Conservation (phyloP, 2,113 vertebrate genomes). For the human region DNA sequence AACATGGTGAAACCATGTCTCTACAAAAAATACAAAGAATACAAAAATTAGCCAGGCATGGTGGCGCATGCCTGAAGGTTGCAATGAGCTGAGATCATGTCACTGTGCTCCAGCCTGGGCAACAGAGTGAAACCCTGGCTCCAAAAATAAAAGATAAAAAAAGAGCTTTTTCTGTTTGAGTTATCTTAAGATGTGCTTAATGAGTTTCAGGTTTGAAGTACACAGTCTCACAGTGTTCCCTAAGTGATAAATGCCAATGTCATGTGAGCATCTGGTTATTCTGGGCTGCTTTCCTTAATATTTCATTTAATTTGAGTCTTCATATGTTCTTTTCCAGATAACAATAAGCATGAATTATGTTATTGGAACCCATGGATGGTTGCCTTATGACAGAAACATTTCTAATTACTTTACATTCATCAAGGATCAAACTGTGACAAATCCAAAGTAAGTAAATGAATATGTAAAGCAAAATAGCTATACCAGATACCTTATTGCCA, state of each 20-base stretch:
- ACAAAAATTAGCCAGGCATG: too few relatives aligned
- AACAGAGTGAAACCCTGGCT: too few relatives aligned
- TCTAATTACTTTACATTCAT: conserved; percentile 99
- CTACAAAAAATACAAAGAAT: too few relatives aligned
- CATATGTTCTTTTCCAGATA: conserved; percentile 83
- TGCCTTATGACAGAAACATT: conserved; percentile 96
- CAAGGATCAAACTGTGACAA: conserved; percentile 95
- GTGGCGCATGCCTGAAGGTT: too few relatives aligned
- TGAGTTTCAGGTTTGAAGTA: not conserved
- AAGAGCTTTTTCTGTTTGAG: conserved; percentile 37
- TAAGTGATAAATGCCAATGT: conserved; percentile 29
- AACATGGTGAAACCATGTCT: too few relatives aligned
- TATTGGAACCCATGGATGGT: conserved; percentile 96
- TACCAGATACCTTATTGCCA: not conserved
- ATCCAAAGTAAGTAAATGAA: conserved; percentile 91
- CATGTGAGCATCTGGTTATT: not conserved
- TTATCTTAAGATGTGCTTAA: conserved; percentile 10
- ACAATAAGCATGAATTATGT: conserved; percentile 92
- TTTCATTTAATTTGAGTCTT: conserved; percentile 45
- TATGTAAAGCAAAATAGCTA: not conserved
- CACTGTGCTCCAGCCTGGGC: too few relatives aligned
- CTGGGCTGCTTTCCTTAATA: not conserved
- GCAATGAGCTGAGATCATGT: too few relatives aligned
- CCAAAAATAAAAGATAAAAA: not conserved
- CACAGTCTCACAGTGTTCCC: not conserved